Evolutionary conservation across 2,888 invertebrate genomes (phyloP).

Genomic region (Mesorhabditis sp.): DNA sequence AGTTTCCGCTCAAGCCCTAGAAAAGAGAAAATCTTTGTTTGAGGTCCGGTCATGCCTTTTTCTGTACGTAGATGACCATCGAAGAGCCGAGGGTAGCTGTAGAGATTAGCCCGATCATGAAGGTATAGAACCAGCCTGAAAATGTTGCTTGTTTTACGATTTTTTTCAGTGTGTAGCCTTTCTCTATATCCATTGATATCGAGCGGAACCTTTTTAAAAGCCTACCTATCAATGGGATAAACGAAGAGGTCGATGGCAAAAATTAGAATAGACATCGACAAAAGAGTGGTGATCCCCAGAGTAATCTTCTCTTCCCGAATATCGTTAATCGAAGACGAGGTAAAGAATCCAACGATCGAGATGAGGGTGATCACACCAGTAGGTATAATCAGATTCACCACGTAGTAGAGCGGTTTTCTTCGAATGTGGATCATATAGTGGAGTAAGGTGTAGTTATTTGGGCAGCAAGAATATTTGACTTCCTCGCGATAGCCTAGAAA

Average conservation of each 20-base stretch:
- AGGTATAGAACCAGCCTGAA: constrained; percentile 62
- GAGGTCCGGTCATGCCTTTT: constrained; percentile 31
- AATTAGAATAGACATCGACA: constrained; percentile 61
- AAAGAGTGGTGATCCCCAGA: constrained; percentile 50
- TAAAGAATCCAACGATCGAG: constrained; percentile 60
- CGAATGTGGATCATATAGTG: constrained; percentile 31
- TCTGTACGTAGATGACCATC: constrained; percentile 61
- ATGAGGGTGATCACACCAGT: constrained; percentile 59
- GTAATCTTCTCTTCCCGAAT: constrained; percentile 51
- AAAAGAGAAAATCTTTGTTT: neutral
- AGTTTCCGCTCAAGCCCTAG: neutral
- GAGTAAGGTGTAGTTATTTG: constrained; percentile 47
- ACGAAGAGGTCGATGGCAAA: constrained; percentile 62
- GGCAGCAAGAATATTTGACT: constrained; percentile 46
- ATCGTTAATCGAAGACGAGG: constrained; percentile 50
- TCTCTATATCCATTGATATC: neutral
- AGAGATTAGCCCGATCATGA: constrained; percentile 61
- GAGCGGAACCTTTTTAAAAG: neutral
- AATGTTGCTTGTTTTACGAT: neutral
- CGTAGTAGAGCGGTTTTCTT: constrained; percentile 45
- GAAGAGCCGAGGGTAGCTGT: constrained; percentile 61
- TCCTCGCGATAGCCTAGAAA: constrained; percentile 35
- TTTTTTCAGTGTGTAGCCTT: too few species aligned
- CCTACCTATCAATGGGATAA: constrained; percentile 61
- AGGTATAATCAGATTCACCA: constrained; percentile 43